Evolutionary conservation across 2,888 invertebrate genomes (phyloP), one percentile per base, ranked within the genome.

Genomic region (Calameuta filiformis): DNA sequence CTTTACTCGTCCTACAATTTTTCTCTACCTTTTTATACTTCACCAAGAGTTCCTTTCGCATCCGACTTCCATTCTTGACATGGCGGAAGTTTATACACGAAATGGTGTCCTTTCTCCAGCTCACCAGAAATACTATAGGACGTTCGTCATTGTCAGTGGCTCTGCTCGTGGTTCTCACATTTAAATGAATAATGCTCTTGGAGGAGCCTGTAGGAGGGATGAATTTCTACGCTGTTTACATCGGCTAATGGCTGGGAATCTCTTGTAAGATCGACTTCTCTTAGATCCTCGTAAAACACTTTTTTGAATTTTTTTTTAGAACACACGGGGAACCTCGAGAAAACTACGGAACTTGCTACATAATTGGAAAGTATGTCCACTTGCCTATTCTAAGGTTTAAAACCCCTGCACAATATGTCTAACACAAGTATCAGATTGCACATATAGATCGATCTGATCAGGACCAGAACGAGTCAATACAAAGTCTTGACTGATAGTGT

Each of bases 191-290:
- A 56, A 56, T 56, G 56, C 56, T 23, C 56, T 56, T 9, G 56
- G 56, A 23, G 23, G 15, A 56, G 23, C 23, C 56, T 56, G 56
- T 71, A 31, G 71, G 33, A 71, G 71, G 12, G 31, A 71, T 34
- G 71, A 15, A 71, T 71, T 71, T 71, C 15, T 34, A 71, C 31
- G 33, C 31, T 34, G 71, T 71, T 71, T 71, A 34, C 71, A 34
- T 71, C 71, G 71, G 6, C 71, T 34, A 71, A 71, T 71, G 71
- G 31, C 71, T 71, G 71, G 71, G 33, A 34, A 71, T 71, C 12
- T 71, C 71, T 15, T 11, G 40, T 40, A 40, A 56, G 23, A 56
- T 56, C 56, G 23, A 56, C 56, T 56, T 56, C 56, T 23, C 56
- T 56, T 56, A 56, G 56, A 56, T 56, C 56, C 9, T 56, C 56